Conservation (phyloP, 2,113 vertebrate species). For the Fulmarus glacialis region DNA sequence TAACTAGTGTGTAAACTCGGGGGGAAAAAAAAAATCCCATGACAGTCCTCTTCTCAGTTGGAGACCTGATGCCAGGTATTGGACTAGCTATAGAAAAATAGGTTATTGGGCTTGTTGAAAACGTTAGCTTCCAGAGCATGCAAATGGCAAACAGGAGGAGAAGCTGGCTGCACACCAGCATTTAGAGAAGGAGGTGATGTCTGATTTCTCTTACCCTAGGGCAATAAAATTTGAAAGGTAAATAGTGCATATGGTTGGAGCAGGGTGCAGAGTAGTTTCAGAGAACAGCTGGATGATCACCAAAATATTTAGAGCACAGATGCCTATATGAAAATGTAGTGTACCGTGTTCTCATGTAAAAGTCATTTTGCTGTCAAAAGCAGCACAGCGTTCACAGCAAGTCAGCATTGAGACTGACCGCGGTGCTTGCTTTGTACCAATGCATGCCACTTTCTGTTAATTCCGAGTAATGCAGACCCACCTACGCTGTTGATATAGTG, state of each 20-base stretch:
- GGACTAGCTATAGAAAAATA: neutral
- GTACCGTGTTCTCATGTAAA: neutral
- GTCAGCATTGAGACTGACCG: rapidly evolving
- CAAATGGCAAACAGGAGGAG: neutral
- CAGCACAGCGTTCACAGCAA: neutral
- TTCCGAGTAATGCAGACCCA: neutral
- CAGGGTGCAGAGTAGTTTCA: neutral
- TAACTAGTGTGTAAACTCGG: neutral
- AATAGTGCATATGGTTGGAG: neutral
- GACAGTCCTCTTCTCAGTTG: neutral
- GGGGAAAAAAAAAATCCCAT: neutral
- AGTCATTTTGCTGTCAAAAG: neutral
- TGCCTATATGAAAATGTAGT: neutral
- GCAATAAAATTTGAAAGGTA: slow-evolving; percentile 12
- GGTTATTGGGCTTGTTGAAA: neutral
- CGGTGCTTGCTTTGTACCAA: neutral
- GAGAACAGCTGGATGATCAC: neutral
- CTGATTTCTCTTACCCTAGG: neutral
- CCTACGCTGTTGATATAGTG: rapidly evolving
- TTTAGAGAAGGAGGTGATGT: neutral
- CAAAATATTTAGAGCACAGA: neutral
- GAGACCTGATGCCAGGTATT: neutral
- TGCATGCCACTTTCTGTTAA: neutral
- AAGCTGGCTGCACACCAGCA: neutral
- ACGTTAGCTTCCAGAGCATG: neutral